Evolutionary conservation across 1,140 invertebrate genomes (phyloP).

Genomic region (Meloidogyne chitwoodi): DNA sequence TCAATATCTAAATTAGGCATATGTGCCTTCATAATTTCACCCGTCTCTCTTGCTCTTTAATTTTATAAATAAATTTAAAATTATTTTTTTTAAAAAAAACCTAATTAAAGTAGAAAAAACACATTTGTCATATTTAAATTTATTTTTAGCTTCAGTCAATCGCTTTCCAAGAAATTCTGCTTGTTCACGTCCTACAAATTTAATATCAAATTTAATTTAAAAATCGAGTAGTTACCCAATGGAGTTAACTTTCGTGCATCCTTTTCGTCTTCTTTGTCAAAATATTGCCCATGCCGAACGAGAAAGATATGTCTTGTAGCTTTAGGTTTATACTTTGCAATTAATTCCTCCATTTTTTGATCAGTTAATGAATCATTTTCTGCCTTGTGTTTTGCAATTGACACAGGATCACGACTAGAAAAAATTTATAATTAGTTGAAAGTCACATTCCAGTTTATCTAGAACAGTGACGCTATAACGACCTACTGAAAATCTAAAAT

Average conservation of each 20-base stretch:
- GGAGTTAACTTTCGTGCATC: conserved; percentile 33
- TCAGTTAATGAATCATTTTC: conserved; percentile 40
- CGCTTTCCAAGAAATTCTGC: conserved; percentile 49
- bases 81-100: neutral
- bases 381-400: conserved; percentile 32
- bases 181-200: conserved; percentile 50
- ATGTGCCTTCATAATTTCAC: conserved; percentile 73
- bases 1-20: conserved; percentile 13
- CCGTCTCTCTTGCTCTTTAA: conserved; percentile 80
- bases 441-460: no score
- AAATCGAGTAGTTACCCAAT: conserved; percentile 27
- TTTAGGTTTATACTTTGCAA: conserved; percentile 66
- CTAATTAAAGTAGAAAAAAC: conserved; percentile 77
- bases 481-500: no score
- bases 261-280: conserved; percentile 44
- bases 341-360: conserved; percentile 44
- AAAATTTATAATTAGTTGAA: no score
- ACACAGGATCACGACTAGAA: conserved; percentile 50
- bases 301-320: conserved; percentile 71
- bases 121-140: conserved; percentile 44
- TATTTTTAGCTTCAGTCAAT: conserved; percentile 24
- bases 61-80: neutral
- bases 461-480: no score
- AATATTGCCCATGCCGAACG: conserved; percentile 39
- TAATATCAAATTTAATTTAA: neutral